Evolutionary conservation across 1,140 invertebrate genomes (phyloP), one percentile per base, ranked within the genome.

Genomic region (Glossosoma conforme): DNA sequence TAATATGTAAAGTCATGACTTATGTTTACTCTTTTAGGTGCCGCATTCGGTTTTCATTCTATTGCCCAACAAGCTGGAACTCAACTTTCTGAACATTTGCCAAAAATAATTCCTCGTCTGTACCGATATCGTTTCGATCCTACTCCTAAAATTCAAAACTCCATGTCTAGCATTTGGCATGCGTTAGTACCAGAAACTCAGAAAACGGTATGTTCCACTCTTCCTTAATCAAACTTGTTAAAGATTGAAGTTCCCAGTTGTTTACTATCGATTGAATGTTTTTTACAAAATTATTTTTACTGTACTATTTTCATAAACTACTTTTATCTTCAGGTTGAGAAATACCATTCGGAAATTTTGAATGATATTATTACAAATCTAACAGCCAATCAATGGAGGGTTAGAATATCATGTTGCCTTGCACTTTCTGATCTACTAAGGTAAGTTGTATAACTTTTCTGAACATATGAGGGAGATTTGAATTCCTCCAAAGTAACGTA

Each of bases 101-200:
- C 87, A 0, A 83, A 83, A 58, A 93, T 97, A 48, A 83, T 96
- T 44, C 92, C 93, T 2, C 85, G 89, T 32, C 76, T 97, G 1
- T 97, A 92, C 66, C 81, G 91, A 17, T 89, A 89, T 70, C 82
- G 87, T 57, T 96, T 91, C 71, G 93, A 97, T 73, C 93, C 93
- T 6, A 91, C 88, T 46, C 85, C 88, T 8, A 88, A 86, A 61
- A 89, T 95, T 53, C 91, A 95, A 65, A 82, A 85, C 62, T 91
- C 91, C 8, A 96, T 97, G 91, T 77, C 82, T 25, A 84, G 84
- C 53, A 96, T 97, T 62, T 97, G 93, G 93, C 83, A 87, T 55
- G 84, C 87, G 9, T 76, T 97, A 38, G 91, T 95, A 17, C 81
- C 79, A 30, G 90, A 93, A 59, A 87, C 86, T n/a, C 81, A 82